Conservation (phyloP, 2,113 vertebrate species). For the Nothobranchius furzeri region DNA sequence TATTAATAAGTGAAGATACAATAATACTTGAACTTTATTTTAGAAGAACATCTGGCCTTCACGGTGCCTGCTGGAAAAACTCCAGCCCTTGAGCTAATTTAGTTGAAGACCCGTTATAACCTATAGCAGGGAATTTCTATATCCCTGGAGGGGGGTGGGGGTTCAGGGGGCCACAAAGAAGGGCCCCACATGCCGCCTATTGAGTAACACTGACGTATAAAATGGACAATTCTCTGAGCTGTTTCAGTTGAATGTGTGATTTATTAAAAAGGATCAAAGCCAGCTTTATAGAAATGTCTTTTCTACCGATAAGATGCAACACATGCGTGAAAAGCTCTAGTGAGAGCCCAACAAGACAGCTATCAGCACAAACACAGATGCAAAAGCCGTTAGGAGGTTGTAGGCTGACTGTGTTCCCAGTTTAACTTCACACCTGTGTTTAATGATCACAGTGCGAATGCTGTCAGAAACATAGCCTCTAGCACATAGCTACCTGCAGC, state of each 20-base stretch:
- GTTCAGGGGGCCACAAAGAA: too few relatives aligned
- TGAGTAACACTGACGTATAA: background rate
- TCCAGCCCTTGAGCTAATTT: too few relatives aligned
- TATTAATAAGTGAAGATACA: too few relatives aligned
- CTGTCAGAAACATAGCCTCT: slow-evolving; percentile 4
- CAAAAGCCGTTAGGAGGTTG: slow-evolving; percentile 29
- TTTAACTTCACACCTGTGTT: slow-evolving; percentile 23
- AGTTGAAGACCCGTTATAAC: too few relatives aligned
- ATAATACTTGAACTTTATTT: too few relatives aligned
- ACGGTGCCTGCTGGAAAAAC: too few relatives aligned
- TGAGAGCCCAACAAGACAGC: slow-evolving; percentile 19
- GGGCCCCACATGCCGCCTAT: too few relatives aligned
- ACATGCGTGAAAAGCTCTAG: background rate
- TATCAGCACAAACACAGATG: slow-evolving; percentile 39
- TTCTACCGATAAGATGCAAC: background rate
- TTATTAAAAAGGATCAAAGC: background rate
- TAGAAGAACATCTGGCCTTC: too few relatives aligned
- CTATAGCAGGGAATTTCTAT: too few relatives aligned
- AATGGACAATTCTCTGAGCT: background rate
- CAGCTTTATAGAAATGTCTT: background rate
- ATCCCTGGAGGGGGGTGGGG: too few relatives aligned
- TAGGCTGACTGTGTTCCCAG: slow-evolving; percentile 22
- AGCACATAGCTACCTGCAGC: slow-evolving; percentile 7
- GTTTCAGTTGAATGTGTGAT: background rate
- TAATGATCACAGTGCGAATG: slow-evolving; percentile 6